A percentile compares a stretch with the other conserved stretches of the same genome.
phyloP scores from a whole-genome alignment of 2,797 vertebrate species.

The Chrysocyon brachyurus region DNA sequence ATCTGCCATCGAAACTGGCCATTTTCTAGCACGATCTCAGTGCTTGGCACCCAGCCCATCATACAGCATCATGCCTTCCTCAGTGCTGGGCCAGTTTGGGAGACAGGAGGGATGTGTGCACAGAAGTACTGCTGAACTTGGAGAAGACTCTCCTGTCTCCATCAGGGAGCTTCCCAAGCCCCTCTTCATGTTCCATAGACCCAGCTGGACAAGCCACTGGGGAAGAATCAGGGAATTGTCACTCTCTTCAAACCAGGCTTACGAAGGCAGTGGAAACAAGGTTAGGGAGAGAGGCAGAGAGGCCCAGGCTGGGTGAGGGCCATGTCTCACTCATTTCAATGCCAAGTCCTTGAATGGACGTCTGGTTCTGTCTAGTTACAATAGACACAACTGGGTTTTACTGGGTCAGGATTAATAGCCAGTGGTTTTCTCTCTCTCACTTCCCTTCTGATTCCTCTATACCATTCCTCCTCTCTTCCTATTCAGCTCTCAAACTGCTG shows the following conservation, averaged over 20 bases:
- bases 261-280: background rate
- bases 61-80: background rate
- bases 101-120: background rate
- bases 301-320: too few relatives aligned
- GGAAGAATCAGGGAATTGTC: background rate
- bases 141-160: background rate
- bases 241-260: background rate
- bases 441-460: constrained; percentile 53
- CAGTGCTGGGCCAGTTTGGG: background rate
- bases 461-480: constrained; percentile 67
- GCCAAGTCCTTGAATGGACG: constrained; percentile 37
- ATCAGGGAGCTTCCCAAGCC: background rate
- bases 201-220: background rate
- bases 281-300: background rate
- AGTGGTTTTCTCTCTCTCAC: background rate
- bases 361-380: constrained; percentile 52
- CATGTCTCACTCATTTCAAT: constrained; percentile 58
- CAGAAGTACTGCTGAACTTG: background rate
- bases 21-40: constrained; percentile 78
- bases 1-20: constrained; percentile 78
- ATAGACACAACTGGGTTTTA: constrained; percentile 74
- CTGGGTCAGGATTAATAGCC: constrained; percentile 65
- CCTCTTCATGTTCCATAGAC: background rate
- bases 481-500: constrained; percentile 69
- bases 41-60: constrained; percentile 74